phyloP scores from a whole-genome alignment of 2,113 vertebrate genomes.

The Vidua macroura region DNA sequence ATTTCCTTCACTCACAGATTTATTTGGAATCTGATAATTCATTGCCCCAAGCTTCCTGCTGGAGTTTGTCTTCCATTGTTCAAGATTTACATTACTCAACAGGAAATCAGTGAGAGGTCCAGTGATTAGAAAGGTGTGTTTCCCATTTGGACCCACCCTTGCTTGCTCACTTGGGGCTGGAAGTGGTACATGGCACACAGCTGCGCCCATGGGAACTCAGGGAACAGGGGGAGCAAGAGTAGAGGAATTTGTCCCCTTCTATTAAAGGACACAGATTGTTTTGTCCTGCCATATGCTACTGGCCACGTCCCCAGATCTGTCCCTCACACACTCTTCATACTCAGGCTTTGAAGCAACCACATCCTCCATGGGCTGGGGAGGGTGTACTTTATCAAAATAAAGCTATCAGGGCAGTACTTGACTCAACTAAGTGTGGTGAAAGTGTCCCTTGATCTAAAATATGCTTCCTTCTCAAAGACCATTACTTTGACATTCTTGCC shows the following conservation, averaged over 20 bases:
- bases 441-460: not conserved
- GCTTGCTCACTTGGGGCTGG: not conserved
- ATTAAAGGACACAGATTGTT: not conserved
- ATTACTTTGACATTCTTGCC: not conserved
- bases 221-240: not conserved
- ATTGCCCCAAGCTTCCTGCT: slow-evolving; percentile 53
- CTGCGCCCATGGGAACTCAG: not conserved
- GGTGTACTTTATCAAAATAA: not conserved
- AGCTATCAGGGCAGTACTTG: not conserved
- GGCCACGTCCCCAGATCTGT: not conserved
- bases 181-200: not conserved
- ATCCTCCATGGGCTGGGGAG: not conserved
- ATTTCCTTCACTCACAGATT: slow-evolving; percentile 38
- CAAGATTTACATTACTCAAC: slow-evolving; percentile 55
- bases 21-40: slow-evolving; percentile 61
- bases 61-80: slow-evolving; percentile 61
- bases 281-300: not conserved
- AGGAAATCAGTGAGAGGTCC: slow-evolving; percentile 54
- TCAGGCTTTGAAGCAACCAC: not conserved
- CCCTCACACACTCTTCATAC: not conserved
- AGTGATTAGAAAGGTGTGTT: slow-evolving; percentile 54
- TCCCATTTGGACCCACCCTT: slow-evolving; percentile 17
- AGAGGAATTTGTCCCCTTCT: not conserved
- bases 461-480: not conserved
- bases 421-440: not conserved